A percentile compares a stretch with the other conserved stretches of the same genome.
phyloP scores from a whole-genome alignment of 2,113 vertebrate genomes.

The Caretta caretta region DNA sequence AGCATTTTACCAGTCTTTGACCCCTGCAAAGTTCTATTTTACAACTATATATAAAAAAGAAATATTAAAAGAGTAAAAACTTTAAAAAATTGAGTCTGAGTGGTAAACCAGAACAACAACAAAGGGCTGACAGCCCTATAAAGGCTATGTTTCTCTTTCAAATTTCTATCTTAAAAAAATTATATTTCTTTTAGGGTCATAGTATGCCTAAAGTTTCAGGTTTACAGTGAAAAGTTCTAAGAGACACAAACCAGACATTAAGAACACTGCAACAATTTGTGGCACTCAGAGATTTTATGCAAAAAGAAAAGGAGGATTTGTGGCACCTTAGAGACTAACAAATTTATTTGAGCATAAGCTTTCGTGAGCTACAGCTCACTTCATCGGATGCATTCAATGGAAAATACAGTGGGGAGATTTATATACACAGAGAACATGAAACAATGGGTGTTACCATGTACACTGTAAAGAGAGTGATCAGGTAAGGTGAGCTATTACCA shows the following conservation, averaged over 20 bases:
- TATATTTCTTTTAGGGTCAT: neutral
- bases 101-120: neutral
- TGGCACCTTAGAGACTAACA: no score
- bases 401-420: no score
- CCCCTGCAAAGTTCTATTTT: neutral
- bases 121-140: neutral
- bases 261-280: conserved; percentile 6
- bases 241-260: conserved; percentile 14
- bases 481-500: no score
- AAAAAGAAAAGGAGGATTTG: no score
- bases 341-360: no score
- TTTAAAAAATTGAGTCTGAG: neutral
- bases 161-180: neutral
- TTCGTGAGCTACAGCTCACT: no score
- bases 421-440: no score
- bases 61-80: neutral
- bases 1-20: neutral
- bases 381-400: no score
- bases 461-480: no score
- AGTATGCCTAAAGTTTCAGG: neutral
- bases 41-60: neutral
- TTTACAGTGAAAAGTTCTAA: conserved; percentile 4
- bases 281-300: neutral
- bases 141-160: neutral
- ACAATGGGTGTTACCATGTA: no score